A percentile compares a stretch with the other conserved stretches of the same genome.
phyloP scores from a whole-genome alignment of 2,888 invertebrate genomes.

The Caenorhabditis virilis region DNA sequence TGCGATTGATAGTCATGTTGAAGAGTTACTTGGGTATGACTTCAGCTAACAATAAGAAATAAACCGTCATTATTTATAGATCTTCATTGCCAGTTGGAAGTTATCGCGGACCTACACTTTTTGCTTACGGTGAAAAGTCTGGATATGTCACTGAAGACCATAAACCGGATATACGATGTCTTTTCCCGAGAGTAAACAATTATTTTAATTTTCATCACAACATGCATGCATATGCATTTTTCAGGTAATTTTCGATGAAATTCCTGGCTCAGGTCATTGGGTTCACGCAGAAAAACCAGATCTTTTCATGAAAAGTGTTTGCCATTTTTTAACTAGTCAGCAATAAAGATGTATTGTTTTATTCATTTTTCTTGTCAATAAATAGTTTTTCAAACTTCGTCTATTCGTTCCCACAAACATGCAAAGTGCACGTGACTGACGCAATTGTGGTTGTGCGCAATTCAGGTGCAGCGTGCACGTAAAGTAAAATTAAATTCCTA shows the following conservation, averaged over 20 bases:
- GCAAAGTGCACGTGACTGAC: no score
- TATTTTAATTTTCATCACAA: not conserved
- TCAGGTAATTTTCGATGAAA: slow-evolving; percentile 76
- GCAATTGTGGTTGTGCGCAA: no score
- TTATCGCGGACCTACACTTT: slow-evolving; percentile 79
- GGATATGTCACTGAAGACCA: slow-evolving; percentile 75
- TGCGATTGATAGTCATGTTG: slow-evolving; percentile 76
- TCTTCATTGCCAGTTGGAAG: slow-evolving; percentile 23
- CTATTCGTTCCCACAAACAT: no score
- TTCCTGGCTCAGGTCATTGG: slow-evolving; percentile 88
- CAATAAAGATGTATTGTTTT: no score
- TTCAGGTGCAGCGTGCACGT: no score
- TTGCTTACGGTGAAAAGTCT: slow-evolving; percentile 84
- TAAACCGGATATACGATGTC: slow-evolving; percentile 59
- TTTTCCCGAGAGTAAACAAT: slow-evolving; percentile 39
- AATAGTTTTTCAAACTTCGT: no score
- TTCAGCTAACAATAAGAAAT: no score
- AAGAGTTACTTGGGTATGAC: slow-evolving; percentile 72
- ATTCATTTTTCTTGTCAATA: no score
- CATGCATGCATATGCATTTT: not conserved
- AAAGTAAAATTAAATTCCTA: no score
- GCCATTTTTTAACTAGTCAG: no score
- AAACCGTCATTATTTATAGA: no score
- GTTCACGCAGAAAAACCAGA: slow-evolving; percentile 88
- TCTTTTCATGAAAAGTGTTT: slow-evolving; percentile 77